These are phyloP conservation scores for Apodemus sylvaticus DNA, from an alignment of 2,113 vertebrate genomes.

Conservation along the genomic window DNA sequence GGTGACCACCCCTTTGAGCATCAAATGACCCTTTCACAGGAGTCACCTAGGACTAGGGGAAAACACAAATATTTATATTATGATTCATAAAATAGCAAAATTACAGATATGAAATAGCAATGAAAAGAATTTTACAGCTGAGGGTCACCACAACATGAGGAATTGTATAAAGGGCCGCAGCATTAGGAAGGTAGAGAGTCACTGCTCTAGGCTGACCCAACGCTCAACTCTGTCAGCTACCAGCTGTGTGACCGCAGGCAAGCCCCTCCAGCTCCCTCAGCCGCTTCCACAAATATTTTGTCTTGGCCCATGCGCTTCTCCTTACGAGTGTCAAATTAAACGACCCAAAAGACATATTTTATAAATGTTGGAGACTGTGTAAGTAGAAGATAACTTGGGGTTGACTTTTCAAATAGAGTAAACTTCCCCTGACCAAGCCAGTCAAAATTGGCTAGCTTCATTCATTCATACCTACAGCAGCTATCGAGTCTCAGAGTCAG, in stretches of 20 bases:
- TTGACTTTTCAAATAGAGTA: background rate
- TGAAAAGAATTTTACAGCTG: background rate
- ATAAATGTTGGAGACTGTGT: background rate
- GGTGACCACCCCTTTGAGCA: background rate
- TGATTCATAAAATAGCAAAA: background rate
- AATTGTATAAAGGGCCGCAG: too few species aligned
- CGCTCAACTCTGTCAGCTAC: background rate
- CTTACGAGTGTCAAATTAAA: background rate
- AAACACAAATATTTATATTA: background rate
- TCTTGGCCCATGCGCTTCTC: background rate
- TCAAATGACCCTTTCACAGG: background rate
- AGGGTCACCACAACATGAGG: background rate
- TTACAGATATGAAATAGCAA: background rate
- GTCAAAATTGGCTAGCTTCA: background rate
- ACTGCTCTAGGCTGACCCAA: background rate
- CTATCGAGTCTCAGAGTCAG: background rate
- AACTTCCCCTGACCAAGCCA: background rate
- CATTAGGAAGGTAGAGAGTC: background rate
- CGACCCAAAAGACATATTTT: background rate
- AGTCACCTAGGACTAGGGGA: background rate
- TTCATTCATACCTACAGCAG: background rate
- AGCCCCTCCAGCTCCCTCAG: background rate
- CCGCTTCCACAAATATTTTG: background rate
- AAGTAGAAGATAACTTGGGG: background rate
- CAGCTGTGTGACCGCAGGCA: background rate